Base-by-base conservation (phyloP, 2,888 invertebrate species). In the Ectropis crepuscularia region DNA sequence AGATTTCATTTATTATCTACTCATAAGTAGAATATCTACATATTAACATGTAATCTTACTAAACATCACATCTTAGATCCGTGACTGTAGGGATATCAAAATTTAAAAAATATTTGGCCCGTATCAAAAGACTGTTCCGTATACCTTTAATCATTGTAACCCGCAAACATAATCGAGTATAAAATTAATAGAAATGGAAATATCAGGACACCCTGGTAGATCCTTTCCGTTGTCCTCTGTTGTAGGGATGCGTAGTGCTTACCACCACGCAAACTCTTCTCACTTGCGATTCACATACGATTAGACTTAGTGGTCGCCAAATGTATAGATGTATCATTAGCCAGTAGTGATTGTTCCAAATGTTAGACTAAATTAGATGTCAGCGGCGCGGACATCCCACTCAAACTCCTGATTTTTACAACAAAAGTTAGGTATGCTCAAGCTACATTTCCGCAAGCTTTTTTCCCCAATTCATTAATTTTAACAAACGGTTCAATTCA, bases 91-190 rank as follows among this genome's bases (percentile, higher is more conserved):
- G 87, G 82, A 85, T 82, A 85, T 87, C 89, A 92, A 92, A 92
- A 92, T 90, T 83, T 71, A 38, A 74, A 68, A 71, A 94, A 90
- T 93, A 94, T 94, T 94, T 92, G 95, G 94, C 94, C 94, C 94
- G 93, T 93, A 94, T 93, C 93, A 93, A 93, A 94, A 95, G 94
- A 95, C 94, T 95, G 94, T 94, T 94, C 93, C 93, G 94, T 94
- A 94, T 94, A 94, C 94, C 94, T 94, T 28, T 67, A 93, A 92
- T 88, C 90, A 87, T 84, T 86, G 86, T 86, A 86, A 87, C 66
- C 88, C 84, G 83, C 79, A 83, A 82, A 81, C 81, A 80, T 83
- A 80, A 81, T 81, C 75, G 81, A 86, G 81, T 80, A 75, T 88
- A 89, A 84, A 84, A 83, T 77, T 80, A 84, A 58, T 43, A 77